phyloP scores from a whole-genome alignment of 2,113 vertebrate species.

The Lycocorax pyrrhopterus region DNA sequence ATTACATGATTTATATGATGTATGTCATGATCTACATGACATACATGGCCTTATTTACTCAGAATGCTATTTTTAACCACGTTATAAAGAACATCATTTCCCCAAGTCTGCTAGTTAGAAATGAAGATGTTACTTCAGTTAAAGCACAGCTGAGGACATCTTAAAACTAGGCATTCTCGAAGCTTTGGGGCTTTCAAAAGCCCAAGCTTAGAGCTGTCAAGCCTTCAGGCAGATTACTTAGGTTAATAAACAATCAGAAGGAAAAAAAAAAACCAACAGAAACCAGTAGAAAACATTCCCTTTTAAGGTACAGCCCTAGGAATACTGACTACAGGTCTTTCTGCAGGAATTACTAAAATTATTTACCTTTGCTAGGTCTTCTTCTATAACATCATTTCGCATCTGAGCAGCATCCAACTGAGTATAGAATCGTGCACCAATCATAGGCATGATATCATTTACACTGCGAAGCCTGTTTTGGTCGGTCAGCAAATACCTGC shows the following conservation, averaged over 20 bases:
- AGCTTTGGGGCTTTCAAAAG: background rate
- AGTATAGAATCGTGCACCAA: slow-evolving; percentile 97
- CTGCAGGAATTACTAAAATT: background rate
- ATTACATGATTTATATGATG: background rate
- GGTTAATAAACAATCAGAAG: background rate
- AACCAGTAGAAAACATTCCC: background rate
- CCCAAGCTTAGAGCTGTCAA: background rate
- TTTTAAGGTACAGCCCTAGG: background rate
- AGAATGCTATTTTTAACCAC: background rate
- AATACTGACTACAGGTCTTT: background rate
- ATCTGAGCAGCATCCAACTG: slow-evolving; percentile 97
- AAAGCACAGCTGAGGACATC: background rate
- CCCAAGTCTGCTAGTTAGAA: background rate
- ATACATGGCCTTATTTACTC: background rate
- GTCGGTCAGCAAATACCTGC: slow-evolving; percentile 95
- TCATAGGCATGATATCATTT: slow-evolving; percentile 99
- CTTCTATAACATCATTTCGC: slow-evolving; percentile 98
- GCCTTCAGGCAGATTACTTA: background rate
- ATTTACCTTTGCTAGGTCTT: slow-evolving; percentile 95
- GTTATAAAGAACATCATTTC: background rate
- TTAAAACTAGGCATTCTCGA: background rate
- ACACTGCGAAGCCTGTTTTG: slow-evolving; percentile 96
- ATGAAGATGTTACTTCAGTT: background rate
- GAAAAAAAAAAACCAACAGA: background rate
- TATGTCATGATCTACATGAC: background rate